These are phyloP conservation scores for Muscidifurax raptorellus DNA, from an alignment of 1,140 invertebrate genomes.

Conservation along the genomic window DNA sequence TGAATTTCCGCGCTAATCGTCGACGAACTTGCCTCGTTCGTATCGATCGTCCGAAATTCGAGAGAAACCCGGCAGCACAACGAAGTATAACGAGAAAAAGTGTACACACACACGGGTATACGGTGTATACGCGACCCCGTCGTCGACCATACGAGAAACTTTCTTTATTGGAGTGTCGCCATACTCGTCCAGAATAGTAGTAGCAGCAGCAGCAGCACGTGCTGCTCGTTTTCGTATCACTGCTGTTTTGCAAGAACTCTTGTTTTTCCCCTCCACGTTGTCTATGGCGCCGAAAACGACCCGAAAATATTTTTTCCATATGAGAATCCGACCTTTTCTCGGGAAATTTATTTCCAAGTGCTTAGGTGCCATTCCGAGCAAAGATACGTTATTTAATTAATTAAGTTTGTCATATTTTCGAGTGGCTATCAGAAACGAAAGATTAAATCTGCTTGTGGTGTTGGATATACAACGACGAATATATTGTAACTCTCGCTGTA, in stretches of 20 bases:
- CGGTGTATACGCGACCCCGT: too few species aligned
- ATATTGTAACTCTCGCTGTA: too few species aligned
- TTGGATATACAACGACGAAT: too few species aligned
- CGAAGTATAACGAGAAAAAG: conserved; percentile 21
- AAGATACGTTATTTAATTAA: too few species aligned
- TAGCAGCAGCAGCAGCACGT: neutral
- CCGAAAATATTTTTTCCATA: too few species aligned
- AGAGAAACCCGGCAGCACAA: neutral
- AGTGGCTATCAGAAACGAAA: too few species aligned
- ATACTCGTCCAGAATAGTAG: neutral
- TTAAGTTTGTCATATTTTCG: too few species aligned
- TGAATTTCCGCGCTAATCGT: conserved; percentile 2
- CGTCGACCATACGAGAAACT: neutral
- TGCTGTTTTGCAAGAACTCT: conserved; percentile 17
- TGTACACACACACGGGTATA: too few species aligned
- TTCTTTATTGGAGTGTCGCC: conserved; percentile 20
- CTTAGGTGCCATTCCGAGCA: too few species aligned
- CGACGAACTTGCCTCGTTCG: neutral
- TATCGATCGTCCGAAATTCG: neutral
- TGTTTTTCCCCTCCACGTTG: neutral
- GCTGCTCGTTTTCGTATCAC: neutral
- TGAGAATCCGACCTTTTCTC: too few species aligned
- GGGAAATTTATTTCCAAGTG: too few species aligned
- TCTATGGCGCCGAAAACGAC: neutral
- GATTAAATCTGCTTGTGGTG: too few species aligned